These are phyloP conservation scores for Brassicogethes aeneus DNA, from an alignment of 2,888 invertebrate genomes.

Conservation along the genomic window DNA sequence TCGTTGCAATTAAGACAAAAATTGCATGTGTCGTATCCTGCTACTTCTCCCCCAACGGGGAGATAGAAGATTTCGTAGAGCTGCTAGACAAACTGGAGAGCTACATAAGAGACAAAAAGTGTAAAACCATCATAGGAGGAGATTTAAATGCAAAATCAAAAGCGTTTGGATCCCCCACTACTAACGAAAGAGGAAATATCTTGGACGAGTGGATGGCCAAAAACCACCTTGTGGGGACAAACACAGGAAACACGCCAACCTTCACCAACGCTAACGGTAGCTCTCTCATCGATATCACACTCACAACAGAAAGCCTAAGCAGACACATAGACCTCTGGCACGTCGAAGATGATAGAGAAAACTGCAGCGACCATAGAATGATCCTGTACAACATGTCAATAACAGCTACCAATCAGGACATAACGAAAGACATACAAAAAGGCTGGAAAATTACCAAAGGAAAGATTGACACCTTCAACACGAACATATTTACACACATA, in stretches of 20 bases:
- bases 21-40: constrained; percentile 3
- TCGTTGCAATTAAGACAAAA: constrained; percentile 5
- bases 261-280: constrained; percentile 4
- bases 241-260: constrained; percentile 8
- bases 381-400: neutral
- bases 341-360: constrained; percentile 4
- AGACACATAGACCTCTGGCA: too few species aligned
- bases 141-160: constrained; percentile 10
- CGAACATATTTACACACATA: too few species aligned
- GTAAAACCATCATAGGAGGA: constrained; percentile 6
- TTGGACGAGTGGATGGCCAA: constrained; percentile 9
- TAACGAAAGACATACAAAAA: constrained; percentile 2
- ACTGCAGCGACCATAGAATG: constrained; percentile 4
- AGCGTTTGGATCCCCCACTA: constrained; percentile 1
- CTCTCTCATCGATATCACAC: constrained; percentile 11
- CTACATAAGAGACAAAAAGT: constrained; percentile 6
- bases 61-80: constrained; percentile 9
- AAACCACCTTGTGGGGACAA: constrained; percentile 4
- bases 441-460: neutral
- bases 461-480: constrained; percentile 1
- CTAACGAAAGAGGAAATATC: constrained; percentile 7
- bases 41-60: constrained; percentile 12
- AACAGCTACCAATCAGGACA: neutral
- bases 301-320: constrained; percentile 3
- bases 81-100: constrained; percentile 7